These are phyloP conservation scores for Silurus meridionalis DNA, from an alignment of 2,113 vertebrate genomes.

Conservation along the genomic window DNA sequence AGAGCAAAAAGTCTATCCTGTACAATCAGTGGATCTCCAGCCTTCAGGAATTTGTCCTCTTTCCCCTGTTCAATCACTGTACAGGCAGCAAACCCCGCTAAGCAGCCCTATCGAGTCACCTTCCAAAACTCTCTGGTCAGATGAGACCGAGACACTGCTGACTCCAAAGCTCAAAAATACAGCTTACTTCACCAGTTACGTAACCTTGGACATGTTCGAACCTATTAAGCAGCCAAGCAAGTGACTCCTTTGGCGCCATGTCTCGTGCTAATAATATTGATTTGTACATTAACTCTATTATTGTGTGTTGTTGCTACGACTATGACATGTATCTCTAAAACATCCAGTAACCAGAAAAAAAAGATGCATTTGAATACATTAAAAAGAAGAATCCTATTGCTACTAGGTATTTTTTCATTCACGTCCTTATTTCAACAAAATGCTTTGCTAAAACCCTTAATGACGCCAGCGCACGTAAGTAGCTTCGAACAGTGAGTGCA, in stretches of 20 bases:
- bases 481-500: neutral
- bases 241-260: neutral
- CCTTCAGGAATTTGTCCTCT: neutral
- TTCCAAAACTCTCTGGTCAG: neutral
- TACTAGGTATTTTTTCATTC: neutral
- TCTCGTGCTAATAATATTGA: neutral
- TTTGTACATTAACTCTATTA: neutral
- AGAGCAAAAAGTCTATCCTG: neutral
- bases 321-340: neutral
- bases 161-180: conserved; percentile 14
- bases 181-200: neutral
- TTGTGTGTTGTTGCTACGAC: neutral
- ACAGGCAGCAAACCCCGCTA: neutral
- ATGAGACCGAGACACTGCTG: conserved; percentile 33
- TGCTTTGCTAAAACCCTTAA: neutral
- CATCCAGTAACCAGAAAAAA: neutral
- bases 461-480: neutral
- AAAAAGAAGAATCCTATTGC: neutral
- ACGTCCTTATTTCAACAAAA: neutral
- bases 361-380: neutral
- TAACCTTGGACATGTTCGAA: conserved; percentile 16
- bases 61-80: neutral
- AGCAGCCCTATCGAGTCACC: conserved; percentile 27
- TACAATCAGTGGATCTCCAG: neutral
- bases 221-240: neutral